Base-by-base conservation (phyloP, 1,140 invertebrate genomes). In the Trachymyrmex septentrionalis region DNA sequence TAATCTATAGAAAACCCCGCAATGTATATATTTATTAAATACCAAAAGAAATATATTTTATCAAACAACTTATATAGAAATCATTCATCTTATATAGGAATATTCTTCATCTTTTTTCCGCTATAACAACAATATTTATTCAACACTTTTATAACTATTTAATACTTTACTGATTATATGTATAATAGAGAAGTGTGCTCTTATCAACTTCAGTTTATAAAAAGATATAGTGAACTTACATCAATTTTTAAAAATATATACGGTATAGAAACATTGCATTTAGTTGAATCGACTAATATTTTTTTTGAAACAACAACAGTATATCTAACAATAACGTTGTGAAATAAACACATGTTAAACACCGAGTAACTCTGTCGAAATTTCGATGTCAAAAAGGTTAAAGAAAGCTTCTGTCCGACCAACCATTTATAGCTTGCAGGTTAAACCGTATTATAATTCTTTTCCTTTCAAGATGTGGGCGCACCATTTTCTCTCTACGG, bases 401-500 rank as follows among this genome's bases (percentile, higher is more conserved):
- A 69, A 82, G 16, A 61, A 84, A 48, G 53, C 34, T 21, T 73
- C 30, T 73, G 38, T 50, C 61, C 61, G 12, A 66, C 21, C 38
- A 12, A 5, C 7, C 53, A 21, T 44, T 12, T 27, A 24, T 80
- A 73, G 14, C 27, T 55, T 34, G 3, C 12, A 81, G 48, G 21
- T 57, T n/a, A 81, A 24, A 24, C n/a, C 3, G 5, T 34, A 53
- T 9, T 66, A n/a, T 7, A 14, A 34, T 72, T 73, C 7, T 44
- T 38, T 71, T 55, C 14, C 2, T 73, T 63, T 14, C 30, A 21
- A 82, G 53, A 72, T 48, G 9, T 30, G 14, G 3, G 9, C n/a
- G 55, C 44, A 84, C 24, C 55, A 84, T 84, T 84, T 84, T 84
- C 34, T 50, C 24, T 61, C 21, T 57, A 34, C 53, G 34, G 5